phyloP scores from a whole-genome alignment of 2,888 invertebrate species.

The Zele albiditarsus region DNA sequence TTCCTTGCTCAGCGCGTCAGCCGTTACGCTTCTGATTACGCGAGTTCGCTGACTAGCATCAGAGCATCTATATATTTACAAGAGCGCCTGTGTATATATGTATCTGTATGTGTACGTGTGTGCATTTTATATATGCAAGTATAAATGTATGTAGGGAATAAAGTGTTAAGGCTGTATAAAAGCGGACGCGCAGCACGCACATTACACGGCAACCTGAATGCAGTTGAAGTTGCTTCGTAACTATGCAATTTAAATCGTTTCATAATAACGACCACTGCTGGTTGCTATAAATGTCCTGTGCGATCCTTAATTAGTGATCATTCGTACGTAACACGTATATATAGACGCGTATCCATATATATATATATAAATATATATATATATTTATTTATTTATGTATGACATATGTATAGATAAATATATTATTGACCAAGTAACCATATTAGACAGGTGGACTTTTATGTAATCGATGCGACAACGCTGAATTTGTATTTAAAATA shows the following conservation, averaged over 20 bases:
- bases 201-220: conserved; percentile 11
- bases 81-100: not conserved
- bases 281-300: conserved; percentile 38
- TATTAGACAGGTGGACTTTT: no score
- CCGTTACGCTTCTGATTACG: conserved; percentile 47
- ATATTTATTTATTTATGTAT: conserved; percentile 1
- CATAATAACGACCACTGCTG: conserved; percentile 34
- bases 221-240: conserved; percentile 20
- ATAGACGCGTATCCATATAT: conserved; percentile 27
- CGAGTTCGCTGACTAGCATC: conserved; percentile 32
- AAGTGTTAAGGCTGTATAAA: conserved; percentile 7
- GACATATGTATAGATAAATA: not conserved
- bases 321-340: conserved; percentile 47
- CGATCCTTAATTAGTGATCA: conserved; percentile 48
- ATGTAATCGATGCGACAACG: not conserved
- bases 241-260: conserved; percentile 44
- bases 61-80: conserved; percentile 18
- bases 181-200: conserved; percentile 26
- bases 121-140: not conserved
- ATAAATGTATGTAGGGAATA: not conserved
- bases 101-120: not conserved
- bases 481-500: no score
- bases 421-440: not conserved
- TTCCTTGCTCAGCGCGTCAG: conserved; percentile 33
- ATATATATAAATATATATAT: conserved; percentile 21